Evolutionary conservation across 2,797 vertebrate genomes (phyloP), one percentile per base, ranked within the genome.

Genomic region (Acanthopagrus latus): DNA sequence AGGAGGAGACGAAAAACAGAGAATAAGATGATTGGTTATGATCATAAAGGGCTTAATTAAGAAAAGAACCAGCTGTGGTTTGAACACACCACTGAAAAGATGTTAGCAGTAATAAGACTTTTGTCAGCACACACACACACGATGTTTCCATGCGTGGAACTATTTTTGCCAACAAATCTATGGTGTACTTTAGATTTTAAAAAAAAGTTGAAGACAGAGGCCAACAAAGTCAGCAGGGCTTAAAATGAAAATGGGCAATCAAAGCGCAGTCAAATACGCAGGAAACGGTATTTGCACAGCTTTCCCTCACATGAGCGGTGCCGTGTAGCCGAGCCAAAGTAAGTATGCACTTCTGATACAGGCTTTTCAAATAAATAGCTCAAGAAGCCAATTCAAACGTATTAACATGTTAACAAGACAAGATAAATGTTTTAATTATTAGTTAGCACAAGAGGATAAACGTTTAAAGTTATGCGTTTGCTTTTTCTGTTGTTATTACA

Each of bases 321-420:
- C 47, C 64, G 67, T 68, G 46, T 18, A 27, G 76, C 74, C 47
- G 41, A 41, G 90, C 87, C 91, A 92, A 90, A 91, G 87, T 62
- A 89, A 91, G 62, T 80, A 72, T 23, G 66, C 8, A 8, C 46
- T 78, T 25, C 50, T 74, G 60, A 81, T 73, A 86, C 43, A 20
- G 47, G n/a, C 76, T 41, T 73, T 76, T 80, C 58, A 86, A 58
- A 62, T 69, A 66, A 83, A 79, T 69, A 56, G 29, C 57, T 2
- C 4, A 62, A 20, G 43, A 78, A 73, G 88, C 86, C 87, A 89
- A 82, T 56, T 73, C 23, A 87, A 90, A 84, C 64, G 23, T 76
- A 70, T 57, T 76, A 71, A 74, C 56, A 76, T 72, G 18, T 69
- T 84, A 81, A 76, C 44, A 69, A 80, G 75, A 72, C 43, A 66